Conservation (phyloP, 2,797 vertebrate species). For the Sciurus vulgaris region DNA sequence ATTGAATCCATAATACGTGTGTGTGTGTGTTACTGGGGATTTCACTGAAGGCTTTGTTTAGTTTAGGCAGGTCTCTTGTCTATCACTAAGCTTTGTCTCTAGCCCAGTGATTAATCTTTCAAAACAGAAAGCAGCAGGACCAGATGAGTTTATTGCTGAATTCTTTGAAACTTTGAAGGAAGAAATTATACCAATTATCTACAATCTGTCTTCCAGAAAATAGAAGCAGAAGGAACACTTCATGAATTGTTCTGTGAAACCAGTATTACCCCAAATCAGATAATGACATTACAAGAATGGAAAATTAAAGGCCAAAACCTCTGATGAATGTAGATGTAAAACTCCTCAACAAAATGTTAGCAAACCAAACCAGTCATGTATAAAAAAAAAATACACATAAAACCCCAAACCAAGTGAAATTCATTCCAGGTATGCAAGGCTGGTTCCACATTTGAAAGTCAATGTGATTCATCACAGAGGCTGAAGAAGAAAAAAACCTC, state of each 20-base stretch:
- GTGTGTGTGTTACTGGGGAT: too few species aligned
- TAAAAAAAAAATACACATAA: background rate
- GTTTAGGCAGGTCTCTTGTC: too few species aligned
- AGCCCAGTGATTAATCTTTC: background rate
- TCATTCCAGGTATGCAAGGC: background rate
- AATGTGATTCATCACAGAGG: too few species aligned
- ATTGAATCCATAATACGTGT: background rate
- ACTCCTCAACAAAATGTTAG: background rate
- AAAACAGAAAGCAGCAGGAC: background rate
- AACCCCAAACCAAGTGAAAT: background rate
- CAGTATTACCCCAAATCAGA: background rate
- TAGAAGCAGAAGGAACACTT: background rate
- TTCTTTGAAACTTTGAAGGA: background rate
- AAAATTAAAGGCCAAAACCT: background rate
- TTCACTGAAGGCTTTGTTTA: too few species aligned
- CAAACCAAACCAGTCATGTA: background rate
- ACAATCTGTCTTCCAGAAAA: background rate
- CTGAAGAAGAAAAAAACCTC: too few species aligned
- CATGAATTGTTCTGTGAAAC: background rate
- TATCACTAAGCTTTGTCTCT: too few species aligned
- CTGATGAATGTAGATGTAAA: background rate
- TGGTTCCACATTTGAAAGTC: background rate
- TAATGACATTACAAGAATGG: background rate
- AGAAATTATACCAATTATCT: background rate
- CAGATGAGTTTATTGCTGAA: background rate